These are phyloP conservation scores for Gadus chalcogrammus DNA, from an alignment of 2,113 vertebrate genomes.

Conservation along the genomic window DNA sequence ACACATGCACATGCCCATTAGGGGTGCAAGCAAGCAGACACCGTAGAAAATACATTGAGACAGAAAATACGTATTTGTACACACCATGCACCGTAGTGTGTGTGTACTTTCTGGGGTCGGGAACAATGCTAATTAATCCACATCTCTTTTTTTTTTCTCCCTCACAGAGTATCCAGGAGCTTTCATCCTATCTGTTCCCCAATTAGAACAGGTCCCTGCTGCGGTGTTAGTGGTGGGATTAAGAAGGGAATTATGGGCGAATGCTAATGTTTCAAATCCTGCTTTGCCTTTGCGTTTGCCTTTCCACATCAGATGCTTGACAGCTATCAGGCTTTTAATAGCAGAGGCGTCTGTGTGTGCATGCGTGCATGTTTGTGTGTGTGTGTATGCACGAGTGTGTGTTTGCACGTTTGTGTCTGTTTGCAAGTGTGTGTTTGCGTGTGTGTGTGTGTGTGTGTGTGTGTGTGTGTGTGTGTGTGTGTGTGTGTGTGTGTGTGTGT, in stretches of 20 bases:
- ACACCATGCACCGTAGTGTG: background rate
- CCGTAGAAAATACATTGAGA: background rate
- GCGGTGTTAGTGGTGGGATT: constrained; percentile 65
- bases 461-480: background rate
- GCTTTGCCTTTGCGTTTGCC: constrained; percentile 49
- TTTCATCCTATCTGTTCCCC: constrained; percentile 55
- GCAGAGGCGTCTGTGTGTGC: constrained; percentile 24
- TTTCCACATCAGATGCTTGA: constrained; percentile 41
- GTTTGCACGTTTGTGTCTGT: too few relatives aligned
- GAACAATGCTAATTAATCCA: constrained; percentile 66
- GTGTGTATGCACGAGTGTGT: too few relatives aligned
- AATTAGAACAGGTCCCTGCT: constrained; percentile 60
- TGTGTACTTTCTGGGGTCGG: background rate
- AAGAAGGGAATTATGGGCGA: constrained; percentile 55
- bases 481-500: background rate
- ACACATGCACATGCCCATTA: background rate
- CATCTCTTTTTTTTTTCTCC: constrained; percentile 45
- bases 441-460: constrained; percentile 5
- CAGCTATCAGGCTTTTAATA: constrained; percentile 34
- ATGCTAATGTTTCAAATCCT: constrained; percentile 56
- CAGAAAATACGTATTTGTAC: constrained; percentile 17
- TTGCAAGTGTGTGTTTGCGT: too few relatives aligned
- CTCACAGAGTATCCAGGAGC: constrained; percentile 54
- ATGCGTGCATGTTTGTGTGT: background rate
- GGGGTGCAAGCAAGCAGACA: background rate